These are phyloP conservation scores for Acanthacorydalis orientalis DNA, from an alignment of 2,888 invertebrate species.

Conservation along the genomic window DNA sequence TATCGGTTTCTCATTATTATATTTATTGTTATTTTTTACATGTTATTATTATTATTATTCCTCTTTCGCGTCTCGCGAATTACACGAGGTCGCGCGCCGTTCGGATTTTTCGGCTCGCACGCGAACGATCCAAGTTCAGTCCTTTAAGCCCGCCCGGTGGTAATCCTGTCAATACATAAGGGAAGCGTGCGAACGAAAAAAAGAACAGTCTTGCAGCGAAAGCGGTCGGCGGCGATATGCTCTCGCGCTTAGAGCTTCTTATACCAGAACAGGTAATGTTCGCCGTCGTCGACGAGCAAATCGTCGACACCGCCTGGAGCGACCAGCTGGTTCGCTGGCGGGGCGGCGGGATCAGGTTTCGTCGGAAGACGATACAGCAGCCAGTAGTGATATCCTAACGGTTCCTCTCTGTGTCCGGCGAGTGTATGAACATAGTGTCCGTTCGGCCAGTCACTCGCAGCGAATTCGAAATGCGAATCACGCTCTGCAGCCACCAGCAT, in stretches of 20 bases:
- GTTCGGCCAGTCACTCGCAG: conserved; percentile 77
- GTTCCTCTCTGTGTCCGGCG: conserved; percentile 62
- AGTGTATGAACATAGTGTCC: conserved; percentile 83
- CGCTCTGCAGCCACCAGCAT: conserved; percentile 53
- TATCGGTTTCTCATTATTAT: no score
- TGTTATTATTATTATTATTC: no score
- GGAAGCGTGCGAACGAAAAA: no score
- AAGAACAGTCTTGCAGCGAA: no score
- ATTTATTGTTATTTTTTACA: no score
- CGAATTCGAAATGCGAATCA: conserved; percentile 41
- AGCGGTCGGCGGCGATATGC: no score
- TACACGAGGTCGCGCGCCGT: no score
- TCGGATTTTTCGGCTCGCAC: no score
- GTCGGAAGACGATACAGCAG: conserved; percentile 67
- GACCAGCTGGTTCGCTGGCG: conserved; percentile 74
- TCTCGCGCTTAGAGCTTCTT: conserved; percentile 58
- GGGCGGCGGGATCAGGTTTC: conserved; percentile 60
- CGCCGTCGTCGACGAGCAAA: conserved; percentile 69
- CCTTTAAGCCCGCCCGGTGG: no score
- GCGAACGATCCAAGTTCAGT: no score
- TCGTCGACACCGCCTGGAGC: conserved; percentile 87
- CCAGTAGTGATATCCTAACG: conserved; percentile 81
- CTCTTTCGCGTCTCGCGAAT: no score
- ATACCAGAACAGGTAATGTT: conserved; percentile 84
- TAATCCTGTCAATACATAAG: no score